Conservation (phyloP, 2,113 vertebrate species). For the Dolichotis patagonum region DNA sequence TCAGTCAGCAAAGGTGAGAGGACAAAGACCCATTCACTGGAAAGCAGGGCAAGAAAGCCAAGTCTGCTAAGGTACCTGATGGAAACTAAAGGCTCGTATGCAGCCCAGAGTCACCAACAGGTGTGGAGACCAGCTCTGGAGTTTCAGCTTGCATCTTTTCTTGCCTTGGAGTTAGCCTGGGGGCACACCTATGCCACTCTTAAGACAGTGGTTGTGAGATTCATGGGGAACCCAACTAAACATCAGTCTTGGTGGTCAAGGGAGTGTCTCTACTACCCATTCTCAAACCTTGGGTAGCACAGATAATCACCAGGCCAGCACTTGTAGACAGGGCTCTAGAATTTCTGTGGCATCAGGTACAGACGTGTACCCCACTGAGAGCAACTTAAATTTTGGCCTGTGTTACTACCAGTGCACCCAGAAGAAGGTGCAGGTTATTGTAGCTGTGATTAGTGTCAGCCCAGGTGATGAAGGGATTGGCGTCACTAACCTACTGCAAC, state of each 20-base stretch:
- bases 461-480: background rate
- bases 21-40: background rate
- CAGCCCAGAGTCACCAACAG: background rate
- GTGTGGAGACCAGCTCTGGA: background rate
- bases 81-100: background rate
- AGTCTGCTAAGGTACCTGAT: background rate
- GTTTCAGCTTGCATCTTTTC: background rate
- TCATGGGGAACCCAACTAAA: no score
- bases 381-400: background rate
- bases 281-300: background rate
- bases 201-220: background rate
- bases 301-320: background rate
- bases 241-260: background rate
- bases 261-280: background rate
- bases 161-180: no score
- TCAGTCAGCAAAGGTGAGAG: background rate
- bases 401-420: background rate
- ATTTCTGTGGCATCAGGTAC: background rate
- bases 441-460: background rate
- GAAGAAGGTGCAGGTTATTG: background rate
- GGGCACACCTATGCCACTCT: background rate
- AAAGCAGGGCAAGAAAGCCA: background rate
- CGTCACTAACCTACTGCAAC: background rate
- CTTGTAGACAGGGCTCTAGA: background rate
- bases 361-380: background rate